phyloP scores from a whole-genome alignment of 2,888 invertebrate species.

The Caenorhabditis becei region DNA sequence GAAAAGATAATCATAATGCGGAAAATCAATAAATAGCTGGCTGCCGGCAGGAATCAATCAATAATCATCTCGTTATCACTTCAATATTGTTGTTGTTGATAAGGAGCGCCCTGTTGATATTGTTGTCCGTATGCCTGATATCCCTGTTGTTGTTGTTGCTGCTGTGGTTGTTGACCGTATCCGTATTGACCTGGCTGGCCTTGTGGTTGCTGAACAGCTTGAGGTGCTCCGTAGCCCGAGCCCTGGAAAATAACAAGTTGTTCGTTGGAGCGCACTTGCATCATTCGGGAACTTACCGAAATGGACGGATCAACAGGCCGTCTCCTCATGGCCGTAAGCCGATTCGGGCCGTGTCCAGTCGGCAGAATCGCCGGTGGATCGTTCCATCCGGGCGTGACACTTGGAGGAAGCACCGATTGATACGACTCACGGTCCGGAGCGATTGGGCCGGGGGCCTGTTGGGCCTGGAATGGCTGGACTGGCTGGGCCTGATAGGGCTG shows the following conservation, averaged over 20 bases:
- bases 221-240: constrained; percentile 6
- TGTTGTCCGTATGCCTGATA: constrained; percentile 28
- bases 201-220: too few species aligned
- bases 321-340: constrained; percentile 63
- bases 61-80: too few species aligned
- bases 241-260: neutral
- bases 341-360: constrained; percentile 37
- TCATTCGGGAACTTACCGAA: constrained; percentile 43
- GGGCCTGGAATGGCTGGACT: constrained; percentile 12
- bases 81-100: constrained; percentile 13
- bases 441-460: neutral
- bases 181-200: constrained; percentile 18
- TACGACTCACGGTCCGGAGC: constrained; percentile 44
- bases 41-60: too few species aligned
- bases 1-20: too few species aligned
- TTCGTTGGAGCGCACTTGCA: too few species aligned
- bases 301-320: constrained; percentile 71
- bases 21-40: too few species aligned
- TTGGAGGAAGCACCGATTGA: constrained; percentile 61
- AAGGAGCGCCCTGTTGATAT: constrained; percentile 14
- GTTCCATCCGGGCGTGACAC: constrained; percentile 72
- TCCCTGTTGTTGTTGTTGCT: constrained; percentile 25
- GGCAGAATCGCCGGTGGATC: constrained; percentile 69
- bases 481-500: constrained; percentile 6
- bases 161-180: constrained; percentile 7